A percentile compares a stretch with the other conserved stretches of the same genome.
These are phyloP conservation scores for Pelobates fuscus DNA, from an alignment of 2,113 vertebrate genomes.

Conservation along the genomic window DNA sequence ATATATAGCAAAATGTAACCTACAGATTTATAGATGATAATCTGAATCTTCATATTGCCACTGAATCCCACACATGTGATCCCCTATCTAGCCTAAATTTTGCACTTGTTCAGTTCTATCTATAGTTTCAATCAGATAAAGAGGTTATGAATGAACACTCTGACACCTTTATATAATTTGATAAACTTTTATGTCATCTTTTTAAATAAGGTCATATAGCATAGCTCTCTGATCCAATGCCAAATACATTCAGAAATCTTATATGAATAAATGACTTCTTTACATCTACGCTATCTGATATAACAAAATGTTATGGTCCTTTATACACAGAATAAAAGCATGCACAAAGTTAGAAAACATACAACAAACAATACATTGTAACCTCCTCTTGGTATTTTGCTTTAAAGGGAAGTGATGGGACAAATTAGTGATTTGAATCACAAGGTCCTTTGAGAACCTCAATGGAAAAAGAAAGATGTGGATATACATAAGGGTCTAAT, in stretches of 20 bases:
- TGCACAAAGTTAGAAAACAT: conserved; percentile 30
- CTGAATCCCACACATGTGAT: too few species aligned
- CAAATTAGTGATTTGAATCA: conserved; percentile 35
- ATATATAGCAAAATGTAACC: too few species aligned
- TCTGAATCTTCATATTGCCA: too few species aligned
- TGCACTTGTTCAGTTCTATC: too few species aligned
- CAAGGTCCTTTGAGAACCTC: conserved; percentile 15
- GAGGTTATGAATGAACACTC: neutral
- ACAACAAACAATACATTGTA: neutral
- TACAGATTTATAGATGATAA: too few species aligned
- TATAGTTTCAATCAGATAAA: too few species aligned
- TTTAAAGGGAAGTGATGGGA: conserved; percentile 39
- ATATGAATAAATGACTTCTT: neutral
- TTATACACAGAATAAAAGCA: conserved; percentile 7
- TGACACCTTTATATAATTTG: neutral
- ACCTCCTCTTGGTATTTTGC: conserved; percentile 6
- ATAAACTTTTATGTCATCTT: conserved; percentile 17
- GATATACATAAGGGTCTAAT: conserved; percentile 25
- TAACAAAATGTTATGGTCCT: neutral
- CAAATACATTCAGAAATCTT: conserved; percentile 1
- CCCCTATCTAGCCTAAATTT: too few species aligned
- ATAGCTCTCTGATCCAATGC: conserved; percentile 18
- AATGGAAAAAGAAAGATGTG: neutral
- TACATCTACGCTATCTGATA: conserved; percentile 9
- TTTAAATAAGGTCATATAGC: neutral